Evolutionary conservation across 1,140 invertebrate species (phyloP).

Genomic region (Drosophila ercepeae): DNA sequence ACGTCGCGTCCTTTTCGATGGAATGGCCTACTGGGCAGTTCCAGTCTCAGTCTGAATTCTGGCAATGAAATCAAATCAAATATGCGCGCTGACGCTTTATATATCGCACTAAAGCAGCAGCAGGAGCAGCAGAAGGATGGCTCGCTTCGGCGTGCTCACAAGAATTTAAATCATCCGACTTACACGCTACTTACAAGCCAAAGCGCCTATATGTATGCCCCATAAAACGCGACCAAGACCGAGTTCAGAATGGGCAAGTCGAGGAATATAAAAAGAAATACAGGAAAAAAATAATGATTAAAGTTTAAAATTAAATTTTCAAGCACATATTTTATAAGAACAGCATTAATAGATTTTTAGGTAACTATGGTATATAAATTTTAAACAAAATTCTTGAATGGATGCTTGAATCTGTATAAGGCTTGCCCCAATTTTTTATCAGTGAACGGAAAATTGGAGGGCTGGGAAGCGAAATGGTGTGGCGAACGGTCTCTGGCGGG

Average conservation of each 20-base stretch:
- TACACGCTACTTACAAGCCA: conserved; percentile 79
- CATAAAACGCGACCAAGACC: conserved; percentile 58
- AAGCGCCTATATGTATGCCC: conserved; percentile 73
- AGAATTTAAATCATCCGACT: conserved; percentile 80
- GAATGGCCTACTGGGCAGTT: conserved; percentile 45
- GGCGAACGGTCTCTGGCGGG: conserved; percentile 68
- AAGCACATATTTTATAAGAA: neutral
- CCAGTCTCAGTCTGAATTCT: conserved; percentile 26
- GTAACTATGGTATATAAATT: too few relatives aligned
- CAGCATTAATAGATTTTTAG: neutral
- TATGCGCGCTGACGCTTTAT: conserved; percentile 73
- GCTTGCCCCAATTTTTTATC: too few relatives aligned
- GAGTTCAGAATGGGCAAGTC: conserved; percentile 31
- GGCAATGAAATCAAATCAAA: conserved; percentile 81
- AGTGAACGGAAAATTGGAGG: conserved; percentile 8
- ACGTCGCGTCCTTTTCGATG: conserved; percentile 63
- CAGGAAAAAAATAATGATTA: neutral
- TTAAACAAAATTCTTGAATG: too few relatives aligned
- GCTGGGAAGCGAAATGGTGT: conserved; percentile 36
- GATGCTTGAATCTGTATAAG: neutral
- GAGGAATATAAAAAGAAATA: conserved; percentile 1
- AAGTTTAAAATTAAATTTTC: neutral
- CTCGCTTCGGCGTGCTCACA: conserved; percentile 65
- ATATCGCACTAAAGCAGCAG: conserved; percentile 34
- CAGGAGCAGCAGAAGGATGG: conserved; percentile 5